phyloP scores from a whole-genome alignment of 92 coral and sea anemone genomes.

The Parazoanthus darwini region DNA sequence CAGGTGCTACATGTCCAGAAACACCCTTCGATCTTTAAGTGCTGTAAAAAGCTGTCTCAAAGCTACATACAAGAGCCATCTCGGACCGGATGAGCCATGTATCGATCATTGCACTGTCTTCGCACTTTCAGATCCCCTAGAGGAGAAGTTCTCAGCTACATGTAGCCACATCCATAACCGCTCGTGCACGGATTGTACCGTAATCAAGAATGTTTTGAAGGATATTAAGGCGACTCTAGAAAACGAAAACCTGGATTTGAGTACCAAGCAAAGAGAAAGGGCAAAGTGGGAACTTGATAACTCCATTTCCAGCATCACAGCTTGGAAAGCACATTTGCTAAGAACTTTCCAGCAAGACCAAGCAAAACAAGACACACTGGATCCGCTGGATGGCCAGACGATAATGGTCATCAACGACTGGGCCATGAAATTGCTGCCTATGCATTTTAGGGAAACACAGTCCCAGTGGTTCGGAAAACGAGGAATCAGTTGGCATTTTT shows the following conservation, averaged over 20 bases:
- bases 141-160: no score
- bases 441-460: constrained; percentile 57
- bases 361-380: constrained; percentile 46
- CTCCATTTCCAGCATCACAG: constrained; percentile 39
- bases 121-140: constrained; percentile 16
- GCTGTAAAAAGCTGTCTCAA: constrained; percentile 45
- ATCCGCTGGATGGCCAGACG: constrained; percentile 12
- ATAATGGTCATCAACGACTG: constrained; percentile 46
- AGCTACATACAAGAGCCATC: constrained; percentile 50
- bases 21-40: constrained; percentile 13
- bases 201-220: no score
- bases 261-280: constrained; percentile 39
- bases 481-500: constrained; percentile 57
- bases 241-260: not conserved
- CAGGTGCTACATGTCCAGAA: constrained; percentile 34
- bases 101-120: constrained; percentile 55
- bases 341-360: constrained; percentile 56
- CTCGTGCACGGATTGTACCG: no score
- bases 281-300: constrained; percentile 52
- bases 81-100: constrained; percentile 60
- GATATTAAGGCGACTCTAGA: no score
- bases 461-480: constrained; percentile 58
- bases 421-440: constrained; percentile 18
- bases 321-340: constrained; percentile 56
- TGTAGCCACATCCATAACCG: no score